Base-by-base conservation (phyloP, 2,888 invertebrate species). In the Germaria angustata region DNA sequence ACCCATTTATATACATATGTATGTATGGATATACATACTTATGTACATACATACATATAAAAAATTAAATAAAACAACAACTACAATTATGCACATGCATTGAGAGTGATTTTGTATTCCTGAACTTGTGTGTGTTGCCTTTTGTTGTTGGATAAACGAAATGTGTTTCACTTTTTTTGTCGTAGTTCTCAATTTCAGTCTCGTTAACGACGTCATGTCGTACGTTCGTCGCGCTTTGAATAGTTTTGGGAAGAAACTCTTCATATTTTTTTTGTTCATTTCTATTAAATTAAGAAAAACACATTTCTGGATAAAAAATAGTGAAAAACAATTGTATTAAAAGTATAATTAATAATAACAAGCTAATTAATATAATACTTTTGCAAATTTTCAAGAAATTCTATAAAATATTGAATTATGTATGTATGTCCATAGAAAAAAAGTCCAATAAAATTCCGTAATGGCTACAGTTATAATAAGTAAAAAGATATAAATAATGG, bases 131-230 rank as follows among this genome's bases (percentile, higher is more conserved):
- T 41, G 7, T 15, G 24, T n/a, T n/a, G n/a, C n/a, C 17, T 51
- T 68, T 46, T 51, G 65, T 73, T 73, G 57, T 72, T 72, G 72
- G 68, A 39, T 86, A 65, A 81, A 88, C 85, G 88, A 87, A 88
- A 87, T 87, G 88, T 88, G 87, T 88, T 88, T 88, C 88, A 88
- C 88, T 88, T 88, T 88, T 88, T 87, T 81, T 72, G 69, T 65
- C 69, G 73, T 57, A 79, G 81, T 80, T 81, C 81, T 83, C 83
- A 83, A 81, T 83, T 81, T 88, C 88, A 89, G 88, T 89, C 87
- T 87, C 88, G 86, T 87, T 87, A 88, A 87, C 89, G 88, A 88
- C 88, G 87, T 87, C 88, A 88, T 89, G 89, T 87, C 87, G 89
- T 88, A 87, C 87, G 88, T 87, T 87, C 84, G 75, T 82, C 82